Percentiles rank a stretch among this genome's conserved stretches.
phyloP scores from a whole-genome alignment of 2,797 vertebrate species.

The Myotis daubentonii region DNA sequence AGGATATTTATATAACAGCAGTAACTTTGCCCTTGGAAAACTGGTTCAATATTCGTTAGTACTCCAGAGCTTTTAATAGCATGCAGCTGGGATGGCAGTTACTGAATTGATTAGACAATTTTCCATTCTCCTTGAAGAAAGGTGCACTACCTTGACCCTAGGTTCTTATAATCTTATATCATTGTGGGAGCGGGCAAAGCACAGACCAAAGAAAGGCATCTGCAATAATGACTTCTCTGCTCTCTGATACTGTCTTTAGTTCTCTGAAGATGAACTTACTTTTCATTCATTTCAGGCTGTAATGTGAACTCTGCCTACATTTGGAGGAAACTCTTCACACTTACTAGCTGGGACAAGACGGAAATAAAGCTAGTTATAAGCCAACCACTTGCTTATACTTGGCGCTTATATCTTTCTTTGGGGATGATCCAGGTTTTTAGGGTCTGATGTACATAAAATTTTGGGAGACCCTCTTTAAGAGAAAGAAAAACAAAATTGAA shows the following conservation, averaged over 20 bases:
- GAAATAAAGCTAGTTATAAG: not conserved
- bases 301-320: not conserved
- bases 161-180: not conserved
- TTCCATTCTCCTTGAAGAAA: conserved; percentile 30
- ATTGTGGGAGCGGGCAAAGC: not conserved
- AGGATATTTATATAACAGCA: not conserved
- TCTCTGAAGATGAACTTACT: not conserved
- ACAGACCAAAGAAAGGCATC: not conserved
- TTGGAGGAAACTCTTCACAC: not conserved
- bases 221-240: not conserved
- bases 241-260: not conserved
- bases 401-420: not conserved
- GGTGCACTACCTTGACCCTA: not conserved
- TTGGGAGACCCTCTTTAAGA: not conserved
- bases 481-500: not conserved
- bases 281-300: not conserved
- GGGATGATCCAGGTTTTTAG: not conserved
- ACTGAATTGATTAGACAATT: not conserved
- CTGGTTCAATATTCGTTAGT: not conserved
- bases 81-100: not conserved
- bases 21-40: conserved; percentile 33
- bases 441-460: not conserved
- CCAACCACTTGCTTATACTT: not conserved
- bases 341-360: not conserved
- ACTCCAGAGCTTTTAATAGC: not conserved